Base-by-base conservation (phyloP, 2,797 vertebrate genomes). In the Podarcis lilfordi region DNA sequence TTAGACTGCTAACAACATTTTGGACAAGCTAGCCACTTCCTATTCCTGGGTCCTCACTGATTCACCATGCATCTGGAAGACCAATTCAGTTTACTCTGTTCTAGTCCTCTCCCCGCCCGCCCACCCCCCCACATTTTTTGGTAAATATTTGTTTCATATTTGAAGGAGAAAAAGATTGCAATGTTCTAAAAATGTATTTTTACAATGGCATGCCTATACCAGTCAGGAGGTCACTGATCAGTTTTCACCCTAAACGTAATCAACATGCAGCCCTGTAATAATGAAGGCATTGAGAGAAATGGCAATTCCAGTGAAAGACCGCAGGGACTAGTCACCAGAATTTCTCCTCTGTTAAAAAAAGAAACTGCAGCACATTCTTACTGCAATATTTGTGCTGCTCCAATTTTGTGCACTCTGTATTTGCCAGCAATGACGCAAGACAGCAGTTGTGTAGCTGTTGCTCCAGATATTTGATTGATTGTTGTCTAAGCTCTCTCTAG, bases 161-260 rank as follows among this genome's bases (percentile, higher is more conserved):
- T 93, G 93, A 91, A 91, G 71, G 5, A 82, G 86, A 92, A 88
- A 2, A 89, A 55, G 82, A 9, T 77, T 71, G 86, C 87, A 90
- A 59, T 8, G 45, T 35, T 11, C 89, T 50, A 69, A 69, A 19
- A 23, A 32, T 19, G 1, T 88, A 19, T 78, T 78, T n/a, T 43
- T 55, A 15, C 23, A 75, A 69, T 50, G 7, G 13, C 4, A 80
- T 10, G 29, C 10, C 1, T 17, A 8, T 19, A 82, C 61, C 90
- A 85, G 61, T 91, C 0, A 27, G 75, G 88, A 88, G n/a, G 61
- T 86, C 86, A 86, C 17, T n/a, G 86, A 85, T 59, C 77, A 79
- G 23, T 72, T 32, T 55, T 29, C 10, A 43, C 35, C 72, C 82
- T 37, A 75, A 29, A 19, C 71, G 3, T 69, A 82, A 40, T 50